Base-by-base conservation (phyloP, 2,797 vertebrate genomes). In the Naso thynnoides region DNA sequence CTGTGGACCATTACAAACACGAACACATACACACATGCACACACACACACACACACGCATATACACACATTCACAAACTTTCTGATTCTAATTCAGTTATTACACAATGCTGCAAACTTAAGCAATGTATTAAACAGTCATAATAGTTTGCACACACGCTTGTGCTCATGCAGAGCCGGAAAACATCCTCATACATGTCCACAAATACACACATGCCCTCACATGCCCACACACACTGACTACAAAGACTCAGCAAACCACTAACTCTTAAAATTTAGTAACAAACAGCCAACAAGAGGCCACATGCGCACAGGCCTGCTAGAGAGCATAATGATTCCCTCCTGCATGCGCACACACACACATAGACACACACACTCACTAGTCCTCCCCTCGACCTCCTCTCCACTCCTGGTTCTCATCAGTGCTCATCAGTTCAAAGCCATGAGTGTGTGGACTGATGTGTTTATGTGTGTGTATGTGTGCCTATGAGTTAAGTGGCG, bases 401-500 rank as follows among this genome's bases (percentile, higher is more conserved):
- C 78, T 15, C 82, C 48, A 77, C 88, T 92, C 83, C 93, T 93
- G 93, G 78, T 93, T 93, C 87, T 91, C 91, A 92, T 94, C 91
- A 92, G 87, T 72, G 86, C 87, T 88, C 86, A 89, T 90, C 88
- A 92, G 91, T 93, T 93, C 92, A 93, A 93, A 93, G 90, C 83
- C 64, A 65, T 23, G 50, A 81, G 63, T 82, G 85, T 84, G 78
- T 55, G 73, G 82, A 87, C 76, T 82, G 77, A 74, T 88, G 80
- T 89, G 84, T 87, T 69, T 88, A 55, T 88, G 63, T 62, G 38
- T 81, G 66, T 73, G 73, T 81, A 63, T 24, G 68, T 79, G 70
- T 81, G 73, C 83, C 63, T 68, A 36, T 83, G 78, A 79, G 87
- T 87, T 90, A 92, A 91, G 90, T 92, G 92, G 91, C 89, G 91